phyloP scores from a whole-genome alignment of 2,113 vertebrate genomes.

The Siniperca knerii region DNA sequence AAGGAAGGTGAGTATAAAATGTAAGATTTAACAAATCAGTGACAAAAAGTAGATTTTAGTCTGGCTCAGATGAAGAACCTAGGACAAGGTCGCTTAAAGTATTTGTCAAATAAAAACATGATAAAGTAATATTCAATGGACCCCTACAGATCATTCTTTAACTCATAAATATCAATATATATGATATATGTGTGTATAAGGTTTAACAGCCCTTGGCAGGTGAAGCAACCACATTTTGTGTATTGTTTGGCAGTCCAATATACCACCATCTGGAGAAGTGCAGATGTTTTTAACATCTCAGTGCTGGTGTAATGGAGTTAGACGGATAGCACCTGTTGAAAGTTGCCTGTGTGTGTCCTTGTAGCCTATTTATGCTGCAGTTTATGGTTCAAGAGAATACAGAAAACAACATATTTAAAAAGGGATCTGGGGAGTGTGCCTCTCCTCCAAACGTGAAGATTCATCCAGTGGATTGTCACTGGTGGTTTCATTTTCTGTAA shows the following conservation, averaged over 20 bases:
- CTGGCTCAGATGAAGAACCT: neutral
- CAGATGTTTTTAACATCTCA: neutral
- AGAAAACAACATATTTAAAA: neutral
- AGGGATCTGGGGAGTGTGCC: neutral
- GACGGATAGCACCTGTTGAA: neutral
- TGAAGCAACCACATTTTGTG: neutral
- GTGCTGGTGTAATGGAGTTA: neutral
- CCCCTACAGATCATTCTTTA: neutral
- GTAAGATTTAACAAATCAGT: neutral
- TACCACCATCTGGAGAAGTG: too few relatives aligned
- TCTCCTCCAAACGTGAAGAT: neutral
- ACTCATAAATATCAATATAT: neutral
- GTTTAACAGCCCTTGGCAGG: neutral
- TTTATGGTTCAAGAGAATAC: neutral
- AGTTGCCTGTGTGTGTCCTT: neutral
- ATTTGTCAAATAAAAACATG: neutral
- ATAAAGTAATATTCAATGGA: neutral
- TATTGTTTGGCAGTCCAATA: neutral
- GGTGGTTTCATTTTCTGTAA: conserved; percentile 21
- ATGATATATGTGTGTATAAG: neutral
- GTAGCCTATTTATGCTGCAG: neutral
- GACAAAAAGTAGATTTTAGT: neutral
- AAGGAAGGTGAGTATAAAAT: neutral
- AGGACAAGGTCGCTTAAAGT: neutral
- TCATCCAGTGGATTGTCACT: neutral